Evolutionary conservation across 2,113 vertebrate genomes (phyloP), one percentile per base, ranked within the genome.

Genomic region (Myodes glareolus): DNA sequence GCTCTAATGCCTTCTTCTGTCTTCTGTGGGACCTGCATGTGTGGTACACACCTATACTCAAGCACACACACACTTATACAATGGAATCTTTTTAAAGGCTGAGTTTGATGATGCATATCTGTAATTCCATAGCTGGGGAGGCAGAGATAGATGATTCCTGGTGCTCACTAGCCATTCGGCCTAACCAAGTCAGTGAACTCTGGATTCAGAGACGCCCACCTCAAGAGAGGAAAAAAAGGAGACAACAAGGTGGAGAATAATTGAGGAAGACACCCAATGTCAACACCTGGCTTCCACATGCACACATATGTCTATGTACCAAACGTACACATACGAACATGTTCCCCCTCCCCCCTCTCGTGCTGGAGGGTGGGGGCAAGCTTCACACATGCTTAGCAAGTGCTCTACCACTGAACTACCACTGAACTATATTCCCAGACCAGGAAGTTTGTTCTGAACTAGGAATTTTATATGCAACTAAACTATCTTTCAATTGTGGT

Each of bases 391-490:
- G n/a, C 58, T 63, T 23, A 84, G n/a, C n/a, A 63, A 42, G 36
- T 63, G 58, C 55, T 84, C 55, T 63, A 45, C 58, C n/a, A 65
- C 58, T 29, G 4, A 86, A 14, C 55, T 63, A 45, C 58, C n/a
- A 65, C 58, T 29, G 4, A 86, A 14, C 16, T 65, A 21, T 67
- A 9, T 67, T 67, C 82, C 61, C 39, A 86, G 61, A 45, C 61
- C 39, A 72, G 31, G 58, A 82, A n/a, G 11, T 76, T 65, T 84
- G 47, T 67, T 96, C n/a, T 91, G 76, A 85, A 96, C 14, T 5
- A 47, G 50, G 45, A 76, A 86, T 89, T 95, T 95, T 31, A 87
- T 81, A 82, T 16, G 85, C 85, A 92, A 82, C 27, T 85, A 58
- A 84, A 91, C 67, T 81, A 55, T 36, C 81, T 80, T 42, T 94